phyloP scores from a whole-genome alignment of 2,888 invertebrate genomes.

The Dolichomitus sp. region DNA sequence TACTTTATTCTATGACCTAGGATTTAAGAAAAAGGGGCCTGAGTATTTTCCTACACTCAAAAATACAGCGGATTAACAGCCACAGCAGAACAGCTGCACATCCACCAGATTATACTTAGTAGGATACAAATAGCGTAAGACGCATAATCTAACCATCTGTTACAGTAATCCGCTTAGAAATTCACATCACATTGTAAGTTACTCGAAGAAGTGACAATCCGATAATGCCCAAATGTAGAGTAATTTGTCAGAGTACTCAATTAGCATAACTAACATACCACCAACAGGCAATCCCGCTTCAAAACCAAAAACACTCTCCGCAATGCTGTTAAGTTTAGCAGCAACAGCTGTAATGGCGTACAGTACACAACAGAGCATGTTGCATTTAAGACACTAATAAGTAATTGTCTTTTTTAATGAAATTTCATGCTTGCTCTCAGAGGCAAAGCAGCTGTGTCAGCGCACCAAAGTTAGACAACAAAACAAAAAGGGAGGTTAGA shows the following conservation, averaged over 20 bases:
- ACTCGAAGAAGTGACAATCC: neutral
- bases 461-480: neutral
- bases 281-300: neutral
- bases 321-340: neutral
- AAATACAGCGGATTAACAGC: no score
- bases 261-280: neutral
- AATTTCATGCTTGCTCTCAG: neutral
- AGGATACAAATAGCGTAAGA: neutral
- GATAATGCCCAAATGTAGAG: neutral
- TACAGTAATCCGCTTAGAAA: conserved; percentile 4
- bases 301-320: neutral
- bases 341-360: neutral
- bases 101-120: neutral
- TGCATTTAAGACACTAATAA: neutral
- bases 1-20: neutral
- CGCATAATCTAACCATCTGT: conserved; percentile 8
- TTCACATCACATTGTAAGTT: neutral
- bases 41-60: neutral
- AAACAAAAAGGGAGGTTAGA: conserved; percentile 2
- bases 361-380: neutral
- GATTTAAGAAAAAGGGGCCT: neutral
- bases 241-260: neutral
- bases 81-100: neutral
- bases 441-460: neutral
- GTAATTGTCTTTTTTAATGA: neutral